A percentile compares a stretch with the other conserved stretches of the same genome.
These are phyloP conservation scores for Chrysochloris asiatica DNA, from an alignment of 2,113 vertebrate genomes.

Conservation along the genomic window DNA sequence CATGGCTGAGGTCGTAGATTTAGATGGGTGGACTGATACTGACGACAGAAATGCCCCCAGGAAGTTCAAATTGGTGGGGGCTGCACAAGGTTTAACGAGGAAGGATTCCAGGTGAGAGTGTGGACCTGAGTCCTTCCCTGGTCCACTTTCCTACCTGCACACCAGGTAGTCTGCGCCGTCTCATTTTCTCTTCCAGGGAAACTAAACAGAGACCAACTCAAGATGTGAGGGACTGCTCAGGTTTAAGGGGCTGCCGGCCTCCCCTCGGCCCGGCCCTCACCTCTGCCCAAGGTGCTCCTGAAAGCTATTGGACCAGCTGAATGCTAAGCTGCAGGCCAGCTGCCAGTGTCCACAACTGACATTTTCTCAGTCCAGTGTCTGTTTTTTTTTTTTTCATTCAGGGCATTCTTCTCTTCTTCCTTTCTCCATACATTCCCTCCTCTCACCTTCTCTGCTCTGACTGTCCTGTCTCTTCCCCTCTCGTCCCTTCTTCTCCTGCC, in stretches of 20 bases:
- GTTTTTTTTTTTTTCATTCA: too few relatives aligned
- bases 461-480: too few relatives aligned
- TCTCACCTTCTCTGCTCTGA: too few relatives aligned
- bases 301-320: not conserved
- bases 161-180: fast-evolving
- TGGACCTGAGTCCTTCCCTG: too few relatives aligned
- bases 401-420: too few relatives aligned
- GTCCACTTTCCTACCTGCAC: not conserved
- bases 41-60: not conserved
- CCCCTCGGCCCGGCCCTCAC: too few relatives aligned
- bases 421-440: too few relatives aligned
- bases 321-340: not conserved
- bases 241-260: too few relatives aligned
- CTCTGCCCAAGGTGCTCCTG: too few relatives aligned
- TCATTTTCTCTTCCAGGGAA: not conserved
- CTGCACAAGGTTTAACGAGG: fast-evolving
- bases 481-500: not conserved
- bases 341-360: too few relatives aligned
- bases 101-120: not conserved
- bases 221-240: not conserved
- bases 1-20: not conserved
- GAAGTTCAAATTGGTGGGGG: too few relatives aligned
- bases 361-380: too few relatives aligned
- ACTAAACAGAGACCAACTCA: not conserved
- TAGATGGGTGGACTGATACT: not conserved